phyloP scores from a whole-genome alignment of 2,888 invertebrate genomes.

The Pachymerium ferrugineum region DNA sequence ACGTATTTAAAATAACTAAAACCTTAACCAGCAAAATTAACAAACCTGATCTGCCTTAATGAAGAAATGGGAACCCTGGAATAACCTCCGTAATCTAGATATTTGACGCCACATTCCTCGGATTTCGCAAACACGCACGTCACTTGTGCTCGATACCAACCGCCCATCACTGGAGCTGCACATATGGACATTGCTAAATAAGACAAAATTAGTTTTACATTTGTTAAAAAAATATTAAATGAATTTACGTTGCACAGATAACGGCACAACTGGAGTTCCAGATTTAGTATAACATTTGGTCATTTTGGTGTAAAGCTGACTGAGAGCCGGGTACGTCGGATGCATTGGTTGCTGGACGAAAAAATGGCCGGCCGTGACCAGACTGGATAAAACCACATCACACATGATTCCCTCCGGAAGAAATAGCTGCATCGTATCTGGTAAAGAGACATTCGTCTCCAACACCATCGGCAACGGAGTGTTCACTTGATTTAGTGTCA shows the following conservation, averaged over 20 bases:
- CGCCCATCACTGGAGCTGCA: slow-evolving; percentile 73
- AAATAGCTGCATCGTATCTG: slow-evolving; percentile 57
- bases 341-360: slow-evolving; percentile 95
- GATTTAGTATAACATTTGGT: slow-evolving; percentile 68
- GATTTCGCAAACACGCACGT: slow-evolving; percentile 64
- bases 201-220: neutral
- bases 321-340: slow-evolving; percentile 80
- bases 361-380: slow-evolving; percentile 79
- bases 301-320: slow-evolving; percentile 72
- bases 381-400: slow-evolving; percentile 82
- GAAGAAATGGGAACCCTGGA: slow-evolving; percentile 66
- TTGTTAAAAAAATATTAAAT: neutral
- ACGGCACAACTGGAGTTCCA: slow-evolving; percentile 72
- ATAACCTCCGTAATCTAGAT: slow-evolving; percentile 94
- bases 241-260: slow-evolving; percentile 64
- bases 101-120: slow-evolving; percentile 69
- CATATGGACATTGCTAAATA: slow-evolving; percentile 72
- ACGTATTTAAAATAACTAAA: slow-evolving; percentile 27
- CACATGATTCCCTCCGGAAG: slow-evolving; percentile 87
- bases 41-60: slow-evolving; percentile 75
- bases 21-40: too few species aligned
- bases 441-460: neutral
- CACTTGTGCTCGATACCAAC: slow-evolving; percentile 87
- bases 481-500: slow-evolving; percentile 63
- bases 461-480: neutral